Base-by-base conservation (phyloP, 2,113 vertebrate genomes). In the Tetraodon nigroviridis region DNA sequence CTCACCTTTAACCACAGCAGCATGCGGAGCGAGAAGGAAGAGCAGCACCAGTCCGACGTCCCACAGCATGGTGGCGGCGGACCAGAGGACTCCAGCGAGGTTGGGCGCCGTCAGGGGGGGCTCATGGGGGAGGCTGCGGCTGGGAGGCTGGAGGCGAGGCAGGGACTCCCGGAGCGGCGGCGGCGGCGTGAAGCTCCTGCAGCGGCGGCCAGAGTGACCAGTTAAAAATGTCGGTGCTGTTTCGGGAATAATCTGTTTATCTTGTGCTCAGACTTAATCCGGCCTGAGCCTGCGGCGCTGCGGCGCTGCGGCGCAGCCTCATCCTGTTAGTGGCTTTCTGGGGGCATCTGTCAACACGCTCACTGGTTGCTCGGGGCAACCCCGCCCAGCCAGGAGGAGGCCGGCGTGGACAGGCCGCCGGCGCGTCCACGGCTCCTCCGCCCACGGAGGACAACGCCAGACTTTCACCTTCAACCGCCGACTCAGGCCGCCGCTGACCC, bases 241-340 rank as follows among this genome's bases (percentile, higher is more conserved):
- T 92, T 92, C 87, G 79, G 90, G 92, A 92, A 92, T 94, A 94
- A 97, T 94, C 94, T 92, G 84, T 89, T 96, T 93, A 94, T 92
- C 91, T 92, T 81, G 83, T 88, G 76, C 89, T 96, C 91, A 92
- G 91, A 93, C 91, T 84, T 97, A 96, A 98, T 94, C 95, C 92
- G 82, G 83, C 89, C 93, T 87, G 92, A 91, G 89, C 91, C 84
- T 78, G 88, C 64, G 60, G 92, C 85, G 87, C 82, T 64, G n/a
- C n/a, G n/a, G n/a, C n/a, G n/a, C n/a, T 20, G 52, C 74, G 69
- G 88, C 87, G 67, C 83, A 86, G 72, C 87, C 82, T 95, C 92
- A 95, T 95, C 94, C 91, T 90, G 89, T 96, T 96, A 94, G 88
- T 68, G 77, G 84, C 91, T 93, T 93, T 93, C 89, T 92, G 88